These are phyloP conservation scores for Andrena hattorfiana DNA, from an alignment of 2,888 invertebrate genomes.

Conservation along the genomic window DNA sequence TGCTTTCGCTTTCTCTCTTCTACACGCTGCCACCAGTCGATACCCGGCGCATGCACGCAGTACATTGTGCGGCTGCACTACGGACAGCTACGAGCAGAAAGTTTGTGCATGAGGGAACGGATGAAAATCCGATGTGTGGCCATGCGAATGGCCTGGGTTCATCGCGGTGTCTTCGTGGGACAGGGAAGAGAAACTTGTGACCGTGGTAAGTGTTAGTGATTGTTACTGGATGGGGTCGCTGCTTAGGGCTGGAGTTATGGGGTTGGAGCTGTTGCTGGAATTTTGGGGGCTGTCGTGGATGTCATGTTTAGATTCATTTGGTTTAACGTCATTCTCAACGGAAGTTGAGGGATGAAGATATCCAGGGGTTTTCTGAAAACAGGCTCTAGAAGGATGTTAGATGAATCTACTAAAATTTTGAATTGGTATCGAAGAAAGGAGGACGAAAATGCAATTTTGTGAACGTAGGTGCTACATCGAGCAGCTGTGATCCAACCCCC, in stretches of 20 bases:
- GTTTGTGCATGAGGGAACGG: slow-evolving; percentile 16
- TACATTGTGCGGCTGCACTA: slow-evolving; percentile 20
- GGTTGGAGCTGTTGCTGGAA: background rate
- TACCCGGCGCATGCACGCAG: slow-evolving; percentile 48
- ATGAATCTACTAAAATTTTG: no score
- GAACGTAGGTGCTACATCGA: no score
- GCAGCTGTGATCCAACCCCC: no score
- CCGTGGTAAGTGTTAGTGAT: background rate
- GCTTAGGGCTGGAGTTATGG: no score
- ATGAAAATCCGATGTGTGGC: slow-evolving; percentile 47
- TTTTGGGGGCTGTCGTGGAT: background rate
- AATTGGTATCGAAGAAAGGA: no score
- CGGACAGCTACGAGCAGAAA: slow-evolving; percentile 31
- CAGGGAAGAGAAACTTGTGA: background rate
- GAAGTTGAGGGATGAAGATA: no score
- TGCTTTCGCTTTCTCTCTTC: slow-evolving; percentile 21
- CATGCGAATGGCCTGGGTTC: slow-evolving; percentile 26
- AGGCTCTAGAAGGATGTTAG: no score
- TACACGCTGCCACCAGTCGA: slow-evolving; percentile 34
- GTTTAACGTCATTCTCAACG: no score
- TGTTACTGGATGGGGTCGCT: slow-evolving; percentile 1
- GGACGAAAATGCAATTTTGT: no score
- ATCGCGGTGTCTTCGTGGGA: slow-evolving; percentile 15
- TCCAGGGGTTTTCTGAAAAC: no score
- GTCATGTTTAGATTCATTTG: background rate